Percentiles rank a stretch among this genome's conserved stretches.
phyloP scores from a whole-genome alignment of 2,113 vertebrate species.

The Rhombomys opimus region DNA sequence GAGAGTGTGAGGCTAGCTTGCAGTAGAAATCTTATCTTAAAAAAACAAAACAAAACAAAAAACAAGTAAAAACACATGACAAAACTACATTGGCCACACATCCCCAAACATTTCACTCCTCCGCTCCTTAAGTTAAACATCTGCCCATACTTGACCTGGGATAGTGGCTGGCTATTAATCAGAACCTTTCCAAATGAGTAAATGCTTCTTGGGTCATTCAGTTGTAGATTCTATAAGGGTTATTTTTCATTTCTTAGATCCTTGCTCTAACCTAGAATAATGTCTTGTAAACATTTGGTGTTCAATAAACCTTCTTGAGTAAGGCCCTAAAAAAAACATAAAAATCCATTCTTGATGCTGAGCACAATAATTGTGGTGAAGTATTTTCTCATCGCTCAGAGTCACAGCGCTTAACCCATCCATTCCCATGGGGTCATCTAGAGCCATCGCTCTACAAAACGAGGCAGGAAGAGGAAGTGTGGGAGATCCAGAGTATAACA shows the following conservation, averaged over 20 bases:
- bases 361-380: slow-evolving; percentile 1
- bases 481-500: neutral
- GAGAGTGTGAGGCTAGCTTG: neutral
- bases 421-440: neutral
- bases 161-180: neutral
- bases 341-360: neutral
- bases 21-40: neutral
- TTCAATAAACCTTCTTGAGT: slow-evolving; percentile 33
- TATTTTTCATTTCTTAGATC: slow-evolving; percentile 29
- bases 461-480: neutral
- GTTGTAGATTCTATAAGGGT: neutral
- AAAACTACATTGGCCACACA: neutral
- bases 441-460: neutral
- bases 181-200: neutral
- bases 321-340: neutral
- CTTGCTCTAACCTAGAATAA: neutral
- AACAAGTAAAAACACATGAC: neutral
- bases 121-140: neutral
- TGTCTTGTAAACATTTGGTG: neutral
- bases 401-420: neutral
- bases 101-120: neutral
- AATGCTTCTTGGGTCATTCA: neutral
- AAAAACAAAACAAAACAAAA: neutral
- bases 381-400: neutral
- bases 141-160: neutral